Conservation (phyloP, 2,888 invertebrate genomes). For the Azorinus chamasolen region DNA sequence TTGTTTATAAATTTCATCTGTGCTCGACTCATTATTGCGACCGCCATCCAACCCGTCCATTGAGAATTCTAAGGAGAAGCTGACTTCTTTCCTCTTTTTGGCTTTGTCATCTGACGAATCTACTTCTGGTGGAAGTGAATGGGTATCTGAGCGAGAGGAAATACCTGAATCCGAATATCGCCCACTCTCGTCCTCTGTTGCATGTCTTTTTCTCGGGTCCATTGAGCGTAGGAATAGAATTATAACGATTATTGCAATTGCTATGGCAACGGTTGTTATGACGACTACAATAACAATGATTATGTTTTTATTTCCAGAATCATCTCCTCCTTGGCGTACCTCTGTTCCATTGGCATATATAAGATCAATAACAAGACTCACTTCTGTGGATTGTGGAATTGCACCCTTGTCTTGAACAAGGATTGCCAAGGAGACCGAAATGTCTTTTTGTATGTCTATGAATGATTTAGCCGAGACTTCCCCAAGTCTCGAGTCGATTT, state of each 20-base stretch:
- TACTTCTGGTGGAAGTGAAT: slow-evolving; percentile 35
- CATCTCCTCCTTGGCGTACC: background rate
- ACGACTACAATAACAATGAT: slow-evolving; percentile 72
- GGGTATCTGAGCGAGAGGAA: slow-evolving; percentile 46
- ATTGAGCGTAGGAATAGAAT: slow-evolving; percentile 65
- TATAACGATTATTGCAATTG: slow-evolving; percentile 63
- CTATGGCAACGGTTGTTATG: slow-evolving; percentile 67
- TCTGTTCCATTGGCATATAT: slow-evolving; percentile 53
- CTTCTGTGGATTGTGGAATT: slow-evolving; percentile 26
- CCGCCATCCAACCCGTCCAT: slow-evolving; percentile 55
- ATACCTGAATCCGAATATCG: slow-evolving; percentile 62
- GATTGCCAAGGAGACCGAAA: slow-evolving; percentile 31
- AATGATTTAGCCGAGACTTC: slow-evolving; percentile 49
- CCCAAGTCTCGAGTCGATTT: slow-evolving; percentile 53
- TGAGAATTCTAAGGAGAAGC: slow-evolving; percentile 62
- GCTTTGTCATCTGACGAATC: slow-evolving; percentile 36
- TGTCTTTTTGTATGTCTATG: slow-evolving; percentile 43
- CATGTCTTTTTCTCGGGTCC: slow-evolving; percentile 55
- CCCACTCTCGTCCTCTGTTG: slow-evolving; percentile 58
- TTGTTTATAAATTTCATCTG: slow-evolving; percentile 40
- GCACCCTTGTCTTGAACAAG: slow-evolving; percentile 43
- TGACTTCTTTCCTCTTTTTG: slow-evolving; percentile 68
- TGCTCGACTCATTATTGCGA: slow-evolving; percentile 46
- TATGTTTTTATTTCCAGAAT: slow-evolving; percentile 63
- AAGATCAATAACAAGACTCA: slow-evolving; percentile 37